Conservation (phyloP, 1,140 invertebrate species). For the Cotesia chilonis region DNA sequence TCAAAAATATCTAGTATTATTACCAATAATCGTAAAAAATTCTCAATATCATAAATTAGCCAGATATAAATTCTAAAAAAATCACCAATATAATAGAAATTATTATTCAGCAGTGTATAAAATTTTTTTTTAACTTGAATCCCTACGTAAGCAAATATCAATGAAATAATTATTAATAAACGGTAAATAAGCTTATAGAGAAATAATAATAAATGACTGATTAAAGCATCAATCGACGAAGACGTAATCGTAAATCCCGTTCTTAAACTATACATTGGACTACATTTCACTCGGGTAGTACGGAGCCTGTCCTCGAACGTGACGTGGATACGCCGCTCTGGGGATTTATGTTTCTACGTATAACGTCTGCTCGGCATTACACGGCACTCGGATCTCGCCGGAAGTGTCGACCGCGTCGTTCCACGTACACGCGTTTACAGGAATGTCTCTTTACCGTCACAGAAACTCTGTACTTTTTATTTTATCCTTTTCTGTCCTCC, state of each 20-base stretch:
- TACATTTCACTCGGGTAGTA: constrained; percentile 39
- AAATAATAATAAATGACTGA: constrained; percentile 9
- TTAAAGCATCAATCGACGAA: constrained; percentile 11
- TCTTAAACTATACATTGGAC: constrained; percentile 22
- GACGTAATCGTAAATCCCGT: constrained; percentile 23
- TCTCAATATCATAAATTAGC: no score
- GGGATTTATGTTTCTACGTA: constrained; percentile 38
- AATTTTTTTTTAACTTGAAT: no score
- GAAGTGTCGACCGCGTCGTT: constrained; percentile 22
- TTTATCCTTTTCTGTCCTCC: neutral
- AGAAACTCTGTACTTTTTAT: neutral
- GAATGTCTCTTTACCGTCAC: constrained; percentile 12
- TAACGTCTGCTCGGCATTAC: constrained; percentile 28
- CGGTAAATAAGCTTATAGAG: no score
- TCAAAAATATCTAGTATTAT: no score
- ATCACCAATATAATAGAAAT: no score
- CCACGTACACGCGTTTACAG: constrained; percentile 12
- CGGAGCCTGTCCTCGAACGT: constrained; percentile 33
- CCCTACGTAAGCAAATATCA: no score
- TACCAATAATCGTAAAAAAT: no score
- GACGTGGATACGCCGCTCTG: constrained; percentile 37
- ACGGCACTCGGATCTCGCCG: constrained; percentile 15
- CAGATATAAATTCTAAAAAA: no score
- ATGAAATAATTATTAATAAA: no score
- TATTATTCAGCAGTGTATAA: no score